Evolutionary conservation across 2,888 invertebrate genomes (phyloP).

Genomic region (Cosmia trapezina): DNA sequence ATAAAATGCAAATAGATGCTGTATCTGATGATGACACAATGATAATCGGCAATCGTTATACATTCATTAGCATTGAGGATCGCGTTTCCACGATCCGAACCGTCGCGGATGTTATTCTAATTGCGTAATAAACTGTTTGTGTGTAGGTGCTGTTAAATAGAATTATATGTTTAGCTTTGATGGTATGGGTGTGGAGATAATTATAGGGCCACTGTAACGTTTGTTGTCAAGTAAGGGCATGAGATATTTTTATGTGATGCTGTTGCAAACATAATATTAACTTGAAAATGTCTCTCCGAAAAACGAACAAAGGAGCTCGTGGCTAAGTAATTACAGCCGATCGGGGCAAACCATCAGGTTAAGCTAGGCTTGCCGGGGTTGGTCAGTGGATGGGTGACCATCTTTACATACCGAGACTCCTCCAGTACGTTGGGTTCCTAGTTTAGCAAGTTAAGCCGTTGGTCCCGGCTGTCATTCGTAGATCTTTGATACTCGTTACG

Average conservation of each 20-base stretch:
- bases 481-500: too few species aligned
- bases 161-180: conserved; percentile 42
- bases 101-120: conserved; percentile 51
- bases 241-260: conserved; percentile 1
- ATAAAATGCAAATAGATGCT: conserved; percentile 83
- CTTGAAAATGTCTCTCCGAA: not conserved
- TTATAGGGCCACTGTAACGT: not conserved
- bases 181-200: conserved; percentile 22
- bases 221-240: not conserved
- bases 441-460: too few species aligned
- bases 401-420: too few species aligned
- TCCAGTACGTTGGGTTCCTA: too few species aligned
- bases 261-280: not conserved
- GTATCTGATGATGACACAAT: conserved; percentile 76
- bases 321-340: too few species aligned
- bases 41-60: conserved; percentile 75
- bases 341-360: too few species aligned
- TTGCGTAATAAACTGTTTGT: conserved; percentile 52
- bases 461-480: too few species aligned
- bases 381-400: too few species aligned
- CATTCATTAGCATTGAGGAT: conserved; percentile 72
- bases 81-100: conserved; percentile 52
- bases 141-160: conserved; percentile 50
- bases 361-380: too few species aligned
- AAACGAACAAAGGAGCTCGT: too few species aligned